Evolutionary conservation across 2,113 vertebrate species (phyloP).

Genomic region (Stictonetta naevosa): DNA sequence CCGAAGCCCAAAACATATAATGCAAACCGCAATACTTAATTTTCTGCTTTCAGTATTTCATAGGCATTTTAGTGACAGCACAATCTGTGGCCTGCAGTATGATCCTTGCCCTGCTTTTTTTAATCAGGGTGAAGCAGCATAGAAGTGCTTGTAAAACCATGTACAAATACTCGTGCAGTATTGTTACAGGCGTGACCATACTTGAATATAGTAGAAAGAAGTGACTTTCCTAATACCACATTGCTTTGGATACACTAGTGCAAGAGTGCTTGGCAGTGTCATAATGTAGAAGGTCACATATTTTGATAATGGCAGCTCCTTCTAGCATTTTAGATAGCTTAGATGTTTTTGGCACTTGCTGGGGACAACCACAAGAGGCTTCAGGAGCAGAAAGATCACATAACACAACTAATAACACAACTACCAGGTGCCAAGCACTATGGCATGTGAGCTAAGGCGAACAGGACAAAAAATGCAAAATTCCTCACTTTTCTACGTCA

Average conservation of each 20-base stretch:
- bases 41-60: not conserved
- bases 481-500: not conserved
- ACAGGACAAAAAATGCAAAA: fast-evolving
- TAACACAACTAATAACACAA: not conserved
- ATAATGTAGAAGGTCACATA: not conserved
- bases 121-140: not conserved
- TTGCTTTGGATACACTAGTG: not conserved
- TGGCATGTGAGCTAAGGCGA: not conserved
- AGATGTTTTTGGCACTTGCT: not conserved
- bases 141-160: not conserved
- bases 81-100: not conserved
- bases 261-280: not conserved
- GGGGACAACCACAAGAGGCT: not conserved
- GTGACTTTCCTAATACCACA: not conserved
- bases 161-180: not conserved
- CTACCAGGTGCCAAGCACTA: not conserved
- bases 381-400: not conserved
- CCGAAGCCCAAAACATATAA: not conserved
- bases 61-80: not conserved
- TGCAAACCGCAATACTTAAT: not conserved
- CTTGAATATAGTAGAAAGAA: not conserved
- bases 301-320: not conserved
- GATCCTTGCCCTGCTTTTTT: not conserved
- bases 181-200: not conserved
- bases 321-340: not conserved